phyloP scores from a whole-genome alignment of 64 coral and sea anemone species.

The Stichodactyla helianthus region DNA sequence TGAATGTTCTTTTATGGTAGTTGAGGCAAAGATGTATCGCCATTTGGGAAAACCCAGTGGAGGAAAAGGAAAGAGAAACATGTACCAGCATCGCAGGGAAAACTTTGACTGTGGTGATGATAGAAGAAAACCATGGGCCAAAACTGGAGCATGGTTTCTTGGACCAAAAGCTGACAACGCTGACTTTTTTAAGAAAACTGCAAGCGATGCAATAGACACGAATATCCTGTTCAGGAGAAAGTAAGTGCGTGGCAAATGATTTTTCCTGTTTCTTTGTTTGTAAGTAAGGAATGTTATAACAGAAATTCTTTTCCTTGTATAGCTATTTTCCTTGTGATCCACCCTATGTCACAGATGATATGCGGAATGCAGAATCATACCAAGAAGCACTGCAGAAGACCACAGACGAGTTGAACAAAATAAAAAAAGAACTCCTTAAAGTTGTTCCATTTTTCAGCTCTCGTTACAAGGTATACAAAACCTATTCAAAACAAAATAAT shows the following conservation, averaged over 20 bases:
- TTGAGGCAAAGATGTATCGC: neutral
- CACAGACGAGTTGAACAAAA: constrained; percentile 31
- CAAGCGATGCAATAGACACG: constrained; percentile 1
- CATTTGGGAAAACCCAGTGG: neutral
- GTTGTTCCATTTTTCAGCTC: constrained; percentile 67
- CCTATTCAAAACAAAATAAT: neutral
- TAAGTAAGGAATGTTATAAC: neutral
- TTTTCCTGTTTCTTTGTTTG: neutral
- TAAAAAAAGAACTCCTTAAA: constrained; percentile 44
- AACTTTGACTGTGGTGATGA: neutral
- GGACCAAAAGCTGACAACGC: constrained; percentile 71
- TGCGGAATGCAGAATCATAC: constrained; percentile 37
- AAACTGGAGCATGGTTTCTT: constrained; percentile 65
- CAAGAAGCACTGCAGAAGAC: constrained; percentile 45
- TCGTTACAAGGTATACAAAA: constrained; percentile 55
- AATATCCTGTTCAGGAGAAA: constrained; percentile 39
- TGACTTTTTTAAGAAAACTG: constrained; percentile 29
- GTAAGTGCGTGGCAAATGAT: neutral
- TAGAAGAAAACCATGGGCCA: constrained; percentile 41
- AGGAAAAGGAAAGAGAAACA: neutral
- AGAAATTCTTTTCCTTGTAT: neutral
- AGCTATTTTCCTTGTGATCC: constrained; percentile 61
- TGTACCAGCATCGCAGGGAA: constrained; percentile 15
- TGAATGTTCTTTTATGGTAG: no score
- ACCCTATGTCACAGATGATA: constrained; percentile 54